A percentile compares a stretch with the other conserved stretches of the same genome.
Conservation (phyloP, 2,113 vertebrate species). For the Ammospiza caudacuta region DNA sequence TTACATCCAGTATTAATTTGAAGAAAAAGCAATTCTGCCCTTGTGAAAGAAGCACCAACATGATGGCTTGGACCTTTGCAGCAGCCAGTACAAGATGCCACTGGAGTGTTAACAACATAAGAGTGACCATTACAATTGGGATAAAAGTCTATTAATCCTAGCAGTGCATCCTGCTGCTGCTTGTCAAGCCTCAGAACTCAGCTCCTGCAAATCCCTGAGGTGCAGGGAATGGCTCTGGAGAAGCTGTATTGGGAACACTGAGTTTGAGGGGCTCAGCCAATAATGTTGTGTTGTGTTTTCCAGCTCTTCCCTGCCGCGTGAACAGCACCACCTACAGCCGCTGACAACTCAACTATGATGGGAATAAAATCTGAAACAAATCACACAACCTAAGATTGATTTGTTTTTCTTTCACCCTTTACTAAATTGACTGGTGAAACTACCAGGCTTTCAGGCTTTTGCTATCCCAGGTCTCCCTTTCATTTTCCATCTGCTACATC, state of each 20-base stretch:
- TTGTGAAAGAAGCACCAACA: not conserved
- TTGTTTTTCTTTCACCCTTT: not conserved
- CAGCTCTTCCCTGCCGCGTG: not conserved
- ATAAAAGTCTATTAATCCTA: not conserved
- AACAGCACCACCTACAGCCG: not conserved
- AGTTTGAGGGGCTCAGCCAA: not conserved
- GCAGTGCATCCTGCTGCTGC: not conserved
- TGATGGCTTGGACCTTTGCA: not conserved
- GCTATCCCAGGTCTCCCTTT: not conserved
- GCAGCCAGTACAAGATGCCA: not conserved
- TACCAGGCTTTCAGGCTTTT: not conserved
- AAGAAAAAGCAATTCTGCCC: not conserved
- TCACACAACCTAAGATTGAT: not conserved
- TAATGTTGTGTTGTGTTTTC: not conserved
- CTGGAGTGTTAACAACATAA: not conserved
- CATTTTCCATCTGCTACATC: not conserved
- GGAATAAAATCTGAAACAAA: not conserved
- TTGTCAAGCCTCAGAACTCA: not conserved
- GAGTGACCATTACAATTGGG: rapidly evolving
- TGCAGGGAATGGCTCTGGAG: not conserved
- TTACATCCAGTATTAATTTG: not conserved
- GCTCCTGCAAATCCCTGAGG: not conserved
- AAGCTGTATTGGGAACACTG: not conserved
- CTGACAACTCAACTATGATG: too few relatives aligned
- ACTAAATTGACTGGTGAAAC: not conserved